Base-by-base conservation (phyloP, 1,140 invertebrate species). In the Aleiodes sp. region DNA sequence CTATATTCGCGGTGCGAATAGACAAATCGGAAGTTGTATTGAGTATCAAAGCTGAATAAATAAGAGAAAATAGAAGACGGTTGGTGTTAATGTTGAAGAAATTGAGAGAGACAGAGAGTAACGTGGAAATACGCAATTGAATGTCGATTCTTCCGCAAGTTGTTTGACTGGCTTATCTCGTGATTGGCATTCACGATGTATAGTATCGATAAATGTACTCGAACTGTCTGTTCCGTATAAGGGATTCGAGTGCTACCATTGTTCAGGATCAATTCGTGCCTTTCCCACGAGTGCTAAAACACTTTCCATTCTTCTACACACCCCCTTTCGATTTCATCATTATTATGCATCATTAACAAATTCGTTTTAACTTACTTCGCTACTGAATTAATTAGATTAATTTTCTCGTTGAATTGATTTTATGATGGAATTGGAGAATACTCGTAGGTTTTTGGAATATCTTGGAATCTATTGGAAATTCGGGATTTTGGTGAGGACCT, bases 221-320 rank as follows among this genome's bases (percentile, higher is more conserved):
- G 52, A 64, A n/a, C n/a, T n/a, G 46, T 52, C 19, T 39, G 64
- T 70, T 70, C 73, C 71, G 39, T 70, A 70, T 75, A 75, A 73
- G 68, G 73, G 59, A 35, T 65, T 64, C 24, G 73, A n/a, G 39
- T 24, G 57, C 19, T 43, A 41, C 33, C 62, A 73, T 75, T 75
- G 73, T 75, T 57, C 59, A 21, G 29, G 37, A 71, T 68, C 61
- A 29, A 73, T 69, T 73, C 73, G 71, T 75, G 73, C 28, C 69
- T 73, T 75, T 75, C 73, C 65, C 71, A 75, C 73, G 65, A 33
- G 63, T 63, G 56, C 1, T 21, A 24, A 24, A 52, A 59, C 69
- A 73, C 68, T 71, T 73, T 75, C 73, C 37, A 62, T 31, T n/a
- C n/a, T 37, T 43, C 46, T 24, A 52, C 46, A 56, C 41, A 65